Conservation (phyloP, 2,888 invertebrate genomes). For the Beris morrisii region DNA sequence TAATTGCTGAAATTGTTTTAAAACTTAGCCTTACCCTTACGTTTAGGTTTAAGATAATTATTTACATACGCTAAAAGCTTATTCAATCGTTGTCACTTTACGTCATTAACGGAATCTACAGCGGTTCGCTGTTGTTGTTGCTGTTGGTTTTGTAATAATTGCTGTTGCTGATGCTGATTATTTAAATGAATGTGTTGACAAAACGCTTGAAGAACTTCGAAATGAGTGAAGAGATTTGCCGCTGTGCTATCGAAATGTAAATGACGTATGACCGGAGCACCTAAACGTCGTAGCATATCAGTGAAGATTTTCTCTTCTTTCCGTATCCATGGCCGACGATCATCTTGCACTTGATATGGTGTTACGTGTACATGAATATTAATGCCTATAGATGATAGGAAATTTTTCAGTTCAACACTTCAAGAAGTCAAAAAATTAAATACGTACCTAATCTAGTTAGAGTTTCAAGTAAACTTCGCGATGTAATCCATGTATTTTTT, state of each 20-base stretch:
- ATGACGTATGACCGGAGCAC: conserved; percentile 65
- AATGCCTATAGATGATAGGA: conserved; percentile 59
- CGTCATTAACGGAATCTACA: conserved; percentile 47
- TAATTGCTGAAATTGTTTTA: conserved; percentile 15
- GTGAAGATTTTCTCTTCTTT: conserved; percentile 80
- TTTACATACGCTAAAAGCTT: conserved; percentile 31
- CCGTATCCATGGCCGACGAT: conserved; percentile 79
- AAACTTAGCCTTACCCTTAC: conserved; percentile 7
- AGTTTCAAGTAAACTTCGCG: conserved; percentile 70
- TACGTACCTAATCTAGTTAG: conserved; percentile 69
- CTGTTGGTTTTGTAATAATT: conserved; percentile 42
- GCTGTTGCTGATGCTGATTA: conserved; percentile 46
- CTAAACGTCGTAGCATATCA: conserved; percentile 65
- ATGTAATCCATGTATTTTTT: conserved; percentile 85
- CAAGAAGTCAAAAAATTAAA: conserved; percentile 7
- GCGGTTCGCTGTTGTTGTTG: conserved; percentile 41
- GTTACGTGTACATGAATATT: conserved; percentile 79
- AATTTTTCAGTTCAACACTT: not conserved
- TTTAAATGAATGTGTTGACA: conserved; percentile 54
- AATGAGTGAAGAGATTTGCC: conserved; percentile 71
- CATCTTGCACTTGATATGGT: conserved; percentile 86
- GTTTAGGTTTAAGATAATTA: conserved; percentile 26
- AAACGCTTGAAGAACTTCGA: conserved; percentile 71
- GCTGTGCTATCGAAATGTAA: conserved; percentile 64
- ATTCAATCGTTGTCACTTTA: conserved; percentile 53